Evolutionary conservation across 2,113 vertebrate genomes (phyloP).

Genomic region (Astatotilapia flaviijosephi): DNA sequence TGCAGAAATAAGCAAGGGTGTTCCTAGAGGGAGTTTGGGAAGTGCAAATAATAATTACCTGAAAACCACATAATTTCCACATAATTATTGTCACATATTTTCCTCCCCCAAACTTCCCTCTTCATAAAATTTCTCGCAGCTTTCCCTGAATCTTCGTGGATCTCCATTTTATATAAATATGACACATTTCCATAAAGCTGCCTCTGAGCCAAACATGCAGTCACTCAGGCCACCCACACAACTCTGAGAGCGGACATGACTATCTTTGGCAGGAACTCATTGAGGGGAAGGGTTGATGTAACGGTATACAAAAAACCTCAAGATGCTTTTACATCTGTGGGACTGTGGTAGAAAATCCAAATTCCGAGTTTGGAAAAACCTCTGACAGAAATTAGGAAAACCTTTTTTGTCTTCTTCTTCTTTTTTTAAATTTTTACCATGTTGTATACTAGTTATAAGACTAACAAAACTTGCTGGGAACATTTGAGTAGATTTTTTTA

Average conservation of each 20-base stretch:
- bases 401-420: background rate
- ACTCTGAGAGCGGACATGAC: conserved; percentile 18
- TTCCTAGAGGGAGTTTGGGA: background rate
- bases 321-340: background rate
- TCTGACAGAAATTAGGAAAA: background rate
- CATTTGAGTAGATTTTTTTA: background rate
- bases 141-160: background rate
- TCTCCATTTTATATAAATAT: background rate
- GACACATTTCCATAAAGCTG: background rate
- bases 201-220: background rate
- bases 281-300: background rate
- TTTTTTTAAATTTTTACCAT: background rate
- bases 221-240: conserved; percentile 30
- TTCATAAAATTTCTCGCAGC: background rate
- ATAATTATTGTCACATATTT: background rate
- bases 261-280: conserved; percentile 4
- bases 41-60: background rate
- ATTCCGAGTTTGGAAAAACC: background rate
- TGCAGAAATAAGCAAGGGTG: background rate
- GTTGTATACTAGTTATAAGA: background rate
- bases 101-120: background rate
- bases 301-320: background rate
- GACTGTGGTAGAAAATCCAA: background rate
- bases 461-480: background rate
- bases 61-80: background rate